These are phyloP conservation scores for Podarcis muralis DNA, from an alignment of 2,113 vertebrate genomes.

Conservation along the genomic window DNA sequence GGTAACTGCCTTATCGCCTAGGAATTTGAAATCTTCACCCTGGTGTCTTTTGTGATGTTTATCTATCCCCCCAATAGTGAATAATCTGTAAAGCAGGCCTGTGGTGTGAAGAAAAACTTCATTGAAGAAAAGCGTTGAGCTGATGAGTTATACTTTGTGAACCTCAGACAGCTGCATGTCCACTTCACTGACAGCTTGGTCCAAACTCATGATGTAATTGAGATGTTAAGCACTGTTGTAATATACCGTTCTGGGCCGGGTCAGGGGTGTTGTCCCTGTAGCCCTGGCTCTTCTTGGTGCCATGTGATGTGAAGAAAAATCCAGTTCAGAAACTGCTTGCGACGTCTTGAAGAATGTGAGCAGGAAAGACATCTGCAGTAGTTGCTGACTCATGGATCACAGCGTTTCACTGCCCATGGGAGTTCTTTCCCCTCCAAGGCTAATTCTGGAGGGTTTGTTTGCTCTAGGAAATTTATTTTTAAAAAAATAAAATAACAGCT, in stretches of 20 bases:
- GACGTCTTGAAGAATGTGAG: neutral
- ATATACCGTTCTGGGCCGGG: neutral
- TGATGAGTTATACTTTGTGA: neutral
- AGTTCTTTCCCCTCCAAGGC: neutral
- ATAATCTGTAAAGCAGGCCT: neutral
- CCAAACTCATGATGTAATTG: neutral
- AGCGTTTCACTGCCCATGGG: neutral
- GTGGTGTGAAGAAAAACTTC: neutral
- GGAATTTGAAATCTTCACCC: neutral
- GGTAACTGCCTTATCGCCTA: neutral
- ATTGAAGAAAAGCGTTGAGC: neutral
- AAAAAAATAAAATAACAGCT: neutral
- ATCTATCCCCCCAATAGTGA: neutral
- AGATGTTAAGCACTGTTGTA: neutral
- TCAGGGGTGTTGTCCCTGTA: neutral
- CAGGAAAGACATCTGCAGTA: neutral
- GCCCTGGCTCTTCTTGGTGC: neutral
- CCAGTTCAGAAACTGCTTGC: neutral
- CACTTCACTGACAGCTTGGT: neutral
- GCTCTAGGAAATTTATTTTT: neutral
- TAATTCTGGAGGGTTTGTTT: neutral
- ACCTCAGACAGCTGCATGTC: neutral
- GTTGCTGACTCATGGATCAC: slow-evolving; percentile 24
- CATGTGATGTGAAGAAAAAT: neutral
- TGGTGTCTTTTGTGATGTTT: neutral